These are phyloP conservation scores for Caenorhabditis sp. DNA, from an alignment of 2,888 invertebrate species.

Conservation along the genomic window DNA sequence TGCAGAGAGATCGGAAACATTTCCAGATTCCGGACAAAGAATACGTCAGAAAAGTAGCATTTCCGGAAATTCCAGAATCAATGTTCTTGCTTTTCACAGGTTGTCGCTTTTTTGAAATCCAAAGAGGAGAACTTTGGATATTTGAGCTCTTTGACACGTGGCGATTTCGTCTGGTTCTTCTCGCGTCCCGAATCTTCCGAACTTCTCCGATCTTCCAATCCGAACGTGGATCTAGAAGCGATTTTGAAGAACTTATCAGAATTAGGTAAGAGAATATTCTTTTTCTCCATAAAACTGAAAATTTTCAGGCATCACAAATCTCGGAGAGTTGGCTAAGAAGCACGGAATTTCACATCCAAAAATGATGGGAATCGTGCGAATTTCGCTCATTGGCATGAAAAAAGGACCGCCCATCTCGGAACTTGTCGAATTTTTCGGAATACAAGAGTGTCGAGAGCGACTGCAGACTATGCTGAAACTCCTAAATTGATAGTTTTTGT, in stretches of 20 bases:
- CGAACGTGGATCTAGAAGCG: slow-evolving; percentile 1
- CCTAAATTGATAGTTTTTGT: background rate
- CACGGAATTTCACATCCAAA: slow-evolving; percentile 45
- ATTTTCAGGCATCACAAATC: no score
- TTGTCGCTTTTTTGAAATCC: slow-evolving; percentile 64
- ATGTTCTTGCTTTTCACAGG: no score
- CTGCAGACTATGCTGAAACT: slow-evolving; percentile 45
- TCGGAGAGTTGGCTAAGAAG: slow-evolving; percentile 35
- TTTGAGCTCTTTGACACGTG: slow-evolving; percentile 56
- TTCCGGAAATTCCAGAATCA: no score
- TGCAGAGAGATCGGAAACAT: slow-evolving; percentile 37
- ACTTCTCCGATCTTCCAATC: background rate
- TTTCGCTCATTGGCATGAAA: slow-evolving; percentile 69
- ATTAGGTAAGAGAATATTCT: slow-evolving; percentile 1
- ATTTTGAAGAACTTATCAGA: slow-evolving; percentile 26
- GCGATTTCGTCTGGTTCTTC: slow-evolving; percentile 64
- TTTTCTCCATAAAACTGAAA: background rate
- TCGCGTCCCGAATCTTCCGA: slow-evolving; percentile 36
- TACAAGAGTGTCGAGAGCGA: slow-evolving; percentile 60
- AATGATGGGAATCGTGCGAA: slow-evolving; percentile 59
- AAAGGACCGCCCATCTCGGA: slow-evolving; percentile 76
- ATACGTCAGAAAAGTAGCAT: slow-evolving; percentile 20
- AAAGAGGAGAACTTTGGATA: slow-evolving; percentile 68
- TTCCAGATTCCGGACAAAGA: slow-evolving; percentile 9
- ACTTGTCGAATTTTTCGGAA: slow-evolving; percentile 71